Base-by-base conservation (phyloP, 2,888 invertebrate genomes). In the Apamea monoglypha region DNA sequence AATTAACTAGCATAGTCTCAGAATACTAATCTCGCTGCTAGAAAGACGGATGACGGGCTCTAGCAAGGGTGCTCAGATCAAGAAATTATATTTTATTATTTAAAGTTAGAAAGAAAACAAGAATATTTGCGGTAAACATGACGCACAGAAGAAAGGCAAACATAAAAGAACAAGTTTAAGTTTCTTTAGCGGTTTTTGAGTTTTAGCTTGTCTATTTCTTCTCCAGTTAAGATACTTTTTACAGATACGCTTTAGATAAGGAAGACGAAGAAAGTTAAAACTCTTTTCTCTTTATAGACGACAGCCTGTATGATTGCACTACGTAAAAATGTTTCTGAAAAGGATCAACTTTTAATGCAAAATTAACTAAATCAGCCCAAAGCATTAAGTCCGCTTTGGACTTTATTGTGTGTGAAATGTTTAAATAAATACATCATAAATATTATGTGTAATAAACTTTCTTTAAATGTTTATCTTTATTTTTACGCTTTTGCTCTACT, bases 1-100 rank as follows among this genome's bases (percentile, higher is more conserved):
- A 66, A 59, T 83, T 67, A 76, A 59, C 56, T 83, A 76, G 47
- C 47, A 66, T 66, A 47, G 56, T 83, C 29, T 40, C 21, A 16
- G 50, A 66, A 67, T 80, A 77, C 59, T 67, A 80, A 67, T 83
- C 18, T 18, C 8, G 10, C 4, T 36, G 47, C 56, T 76, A 40
- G 47, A 12, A 50, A 21, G 40, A 32, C 40, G 32, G 32, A 74
- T 53, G n/a, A 53, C 12, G 76, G 25, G 36, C 21, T 76, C 56
- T 76, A 56, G 44, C 32, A 10, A 32, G 21, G 79, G 44, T n/a
- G 32, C 53, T n/a, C 32, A 66, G 12, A 21, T 36, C 40, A 44
- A 14, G 4, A 53, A 25, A 56, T 56, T 1, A 10, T 56, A 56
- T 12, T 56, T 56, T 56, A 25, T 59, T 59, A 56, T 56, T n/a